A percentile compares a stretch with the other conserved stretches of the same genome.
These are phyloP conservation scores for Sisyra nigra DNA, from an alignment of 2,888 invertebrate species.

Conservation along the genomic window DNA sequence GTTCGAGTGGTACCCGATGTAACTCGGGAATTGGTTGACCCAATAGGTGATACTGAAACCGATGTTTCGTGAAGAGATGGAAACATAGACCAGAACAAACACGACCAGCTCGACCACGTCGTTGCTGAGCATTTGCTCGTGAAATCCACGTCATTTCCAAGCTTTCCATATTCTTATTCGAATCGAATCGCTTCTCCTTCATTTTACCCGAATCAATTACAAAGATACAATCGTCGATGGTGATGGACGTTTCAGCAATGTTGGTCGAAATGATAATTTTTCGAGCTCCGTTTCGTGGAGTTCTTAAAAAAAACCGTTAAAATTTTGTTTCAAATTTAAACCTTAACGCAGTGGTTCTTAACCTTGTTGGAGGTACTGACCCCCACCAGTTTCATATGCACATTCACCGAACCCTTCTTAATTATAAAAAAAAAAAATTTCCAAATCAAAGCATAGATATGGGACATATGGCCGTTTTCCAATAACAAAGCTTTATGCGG, in stretches of 20 bases:
- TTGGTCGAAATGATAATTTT: slow-evolving; percentile 87
- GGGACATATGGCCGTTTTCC: no score
- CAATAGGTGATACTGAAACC: slow-evolving; percentile 45
- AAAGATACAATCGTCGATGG: slow-evolving; percentile 90
- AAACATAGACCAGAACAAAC: slow-evolving; percentile 78
- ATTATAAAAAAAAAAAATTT: no score
- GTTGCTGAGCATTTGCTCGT: slow-evolving; percentile 74
- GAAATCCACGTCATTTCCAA: slow-evolving; percentile 83
- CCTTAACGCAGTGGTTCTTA: no score
- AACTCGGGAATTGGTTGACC: slow-evolving; percentile 79
- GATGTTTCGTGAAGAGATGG: slow-evolving; percentile 67
- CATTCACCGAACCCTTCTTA: no score
- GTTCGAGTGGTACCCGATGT: slow-evolving; percentile 75
- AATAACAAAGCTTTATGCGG: no score
- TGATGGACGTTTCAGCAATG: slow-evolving; percentile 90
- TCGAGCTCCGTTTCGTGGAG: slow-evolving; percentile 49
- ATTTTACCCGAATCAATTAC: slow-evolving; percentile 86
- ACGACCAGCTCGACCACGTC: slow-evolving; percentile 81
- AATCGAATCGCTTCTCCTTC: slow-evolving; percentile 74
- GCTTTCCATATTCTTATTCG: slow-evolving; percentile 75
- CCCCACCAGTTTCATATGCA: no score
- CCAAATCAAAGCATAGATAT: no score
- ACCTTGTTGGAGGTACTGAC: no score
- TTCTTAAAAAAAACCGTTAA: slow-evolving; percentile 29
- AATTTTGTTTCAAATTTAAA: no score